phyloP scores from a whole-genome alignment of 1,140 invertebrate species.

The Plodia interpunctella region DNA sequence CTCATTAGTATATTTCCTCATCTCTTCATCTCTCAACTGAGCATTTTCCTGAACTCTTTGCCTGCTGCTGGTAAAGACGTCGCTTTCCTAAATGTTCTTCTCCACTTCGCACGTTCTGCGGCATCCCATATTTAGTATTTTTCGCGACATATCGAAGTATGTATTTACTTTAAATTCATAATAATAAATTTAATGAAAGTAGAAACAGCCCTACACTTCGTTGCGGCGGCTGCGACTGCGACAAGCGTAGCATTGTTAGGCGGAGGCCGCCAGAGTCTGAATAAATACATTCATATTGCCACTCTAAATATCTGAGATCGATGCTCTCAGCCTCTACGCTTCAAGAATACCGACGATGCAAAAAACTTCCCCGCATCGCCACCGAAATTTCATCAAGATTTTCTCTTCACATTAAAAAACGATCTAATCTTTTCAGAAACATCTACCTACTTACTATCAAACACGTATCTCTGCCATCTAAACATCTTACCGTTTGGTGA shows the following conservation, averaged over 20 bases:
- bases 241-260: conserved; percentile 74
- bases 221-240: conserved; percentile 36
- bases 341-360: conserved; percentile 32
- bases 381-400: conserved; percentile 14
- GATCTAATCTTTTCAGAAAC: not conserved
- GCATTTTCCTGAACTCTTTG: no score
- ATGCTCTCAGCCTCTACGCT: conserved; percentile 26
- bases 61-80: no score
- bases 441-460: not conserved
- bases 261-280: conserved; percentile 60
- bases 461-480: not conserved
- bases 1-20: no score
- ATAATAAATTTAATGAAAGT: not conserved
- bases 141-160: no score
- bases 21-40: no score
- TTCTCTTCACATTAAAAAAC: not conserved
- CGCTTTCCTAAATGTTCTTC: no score
- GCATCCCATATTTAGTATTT: no score
- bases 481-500: not conserved
- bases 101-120: no score
- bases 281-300: conserved; percentile 77
- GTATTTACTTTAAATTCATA: no score
- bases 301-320: conserved; percentile 66
- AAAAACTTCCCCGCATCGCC: conserved; percentile 26
- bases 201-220: not conserved